Evolutionary conservation across 2,888 invertebrate species (phyloP).

Genomic region (Thereva nobilitata): DNA sequence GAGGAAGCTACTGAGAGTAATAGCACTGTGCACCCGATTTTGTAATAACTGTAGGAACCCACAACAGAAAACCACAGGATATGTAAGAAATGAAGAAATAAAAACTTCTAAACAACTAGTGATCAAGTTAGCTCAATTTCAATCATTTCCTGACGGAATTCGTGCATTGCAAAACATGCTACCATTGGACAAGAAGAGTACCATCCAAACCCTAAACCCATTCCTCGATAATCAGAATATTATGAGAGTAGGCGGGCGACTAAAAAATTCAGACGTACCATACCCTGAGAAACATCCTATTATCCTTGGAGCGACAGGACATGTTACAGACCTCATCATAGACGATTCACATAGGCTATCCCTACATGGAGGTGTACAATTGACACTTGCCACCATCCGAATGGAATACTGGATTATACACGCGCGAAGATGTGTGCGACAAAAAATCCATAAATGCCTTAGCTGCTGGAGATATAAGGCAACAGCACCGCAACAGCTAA

Average conservation of each 20-base stretch:
- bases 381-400: constrained; percentile 36
- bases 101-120: no score
- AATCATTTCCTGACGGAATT: no score
- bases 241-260: neutral
- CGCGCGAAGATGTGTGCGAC: constrained; percentile 24
- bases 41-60: no score
- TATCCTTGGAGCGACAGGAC: constrained; percentile 33
- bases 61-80: no score
- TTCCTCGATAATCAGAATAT: neutral
- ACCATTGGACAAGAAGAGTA: no score
- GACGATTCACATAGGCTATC: constrained; percentile 24
- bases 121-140: no score
- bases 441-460: constrained; percentile 36
- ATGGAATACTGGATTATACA: constrained; percentile 43
- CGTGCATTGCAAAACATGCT: no score
- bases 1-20: no score
- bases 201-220: no score
- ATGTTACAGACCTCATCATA: neutral
- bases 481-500: neutral
- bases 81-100: no score
- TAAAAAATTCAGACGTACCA: constrained; percentile 8
- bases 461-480: constrained; percentile 22
- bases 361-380: constrained; percentile 43
- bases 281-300: neutral
- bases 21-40: no score